Percentiles rank a stretch among this genome's conserved stretches.
Evolutionary conservation across 1,140 invertebrate genomes (phyloP).

Genomic region (Nebria ingens): DNA sequence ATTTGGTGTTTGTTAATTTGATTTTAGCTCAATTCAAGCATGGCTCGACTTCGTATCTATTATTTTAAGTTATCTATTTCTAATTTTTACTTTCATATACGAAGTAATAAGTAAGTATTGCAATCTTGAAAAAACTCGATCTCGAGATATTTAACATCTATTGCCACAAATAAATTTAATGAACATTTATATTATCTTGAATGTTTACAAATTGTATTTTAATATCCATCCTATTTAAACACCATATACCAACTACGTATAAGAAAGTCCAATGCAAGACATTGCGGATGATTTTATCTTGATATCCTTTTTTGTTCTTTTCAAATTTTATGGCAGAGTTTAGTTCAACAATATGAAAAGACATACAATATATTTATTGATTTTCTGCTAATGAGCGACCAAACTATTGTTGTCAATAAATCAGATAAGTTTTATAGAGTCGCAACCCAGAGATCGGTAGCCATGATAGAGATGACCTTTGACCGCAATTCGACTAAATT

Average conservation of each 20-base stretch:
- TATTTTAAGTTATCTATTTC: too few species aligned
- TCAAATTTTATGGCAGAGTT: not conserved
- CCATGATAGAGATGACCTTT: not conserved
- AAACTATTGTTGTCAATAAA: not conserved
- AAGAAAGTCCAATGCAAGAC: too few species aligned
- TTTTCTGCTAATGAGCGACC: too few species aligned
- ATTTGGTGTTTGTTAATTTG: not conserved
- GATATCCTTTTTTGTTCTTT: not conserved
- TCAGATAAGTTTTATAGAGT: not conserved
- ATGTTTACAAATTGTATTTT: too few species aligned
- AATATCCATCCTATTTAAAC: too few species aligned
- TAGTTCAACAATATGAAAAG: not conserved
- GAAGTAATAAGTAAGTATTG: not conserved
- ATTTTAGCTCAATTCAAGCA: not conserved
- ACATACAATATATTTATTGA: not conserved
- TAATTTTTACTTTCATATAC: not conserved
- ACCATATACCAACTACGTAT: too few species aligned
- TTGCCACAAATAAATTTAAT: too few species aligned
- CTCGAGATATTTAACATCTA: not conserved
- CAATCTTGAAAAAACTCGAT: not conserved
- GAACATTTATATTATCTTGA: too few species aligned
- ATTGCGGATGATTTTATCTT: too few species aligned
- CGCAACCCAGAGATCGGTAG: not conserved
- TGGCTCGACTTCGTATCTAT: too few species aligned
- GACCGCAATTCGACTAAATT: not conserved